Evolutionary conservation across 2,113 vertebrate species (phyloP).

Genomic region (Loxodonta africana): DNA sequence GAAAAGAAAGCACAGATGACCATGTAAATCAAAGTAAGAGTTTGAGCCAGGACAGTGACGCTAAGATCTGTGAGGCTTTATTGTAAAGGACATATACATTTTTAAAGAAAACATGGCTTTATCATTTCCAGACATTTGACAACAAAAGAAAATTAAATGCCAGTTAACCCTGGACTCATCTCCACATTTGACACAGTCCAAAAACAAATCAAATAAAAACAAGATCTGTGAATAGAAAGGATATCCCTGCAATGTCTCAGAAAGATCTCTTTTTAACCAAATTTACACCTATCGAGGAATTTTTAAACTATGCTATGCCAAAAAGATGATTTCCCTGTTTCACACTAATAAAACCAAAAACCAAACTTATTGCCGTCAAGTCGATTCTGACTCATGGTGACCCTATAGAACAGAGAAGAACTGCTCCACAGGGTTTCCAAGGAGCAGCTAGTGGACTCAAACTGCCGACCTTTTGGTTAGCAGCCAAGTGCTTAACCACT

Average conservation of each 20-base stretch:
- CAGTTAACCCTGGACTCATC: neutral
- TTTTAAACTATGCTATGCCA: neutral
- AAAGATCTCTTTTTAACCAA: neutral
- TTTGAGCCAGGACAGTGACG: neutral
- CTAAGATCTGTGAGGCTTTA: neutral
- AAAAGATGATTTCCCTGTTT: constrained; percentile 12
- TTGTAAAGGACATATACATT: neutral
- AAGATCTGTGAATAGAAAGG: neutral
- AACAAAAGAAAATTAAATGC: constrained; percentile 23
- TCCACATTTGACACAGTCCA: constrained; percentile 27
- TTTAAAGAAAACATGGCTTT: constrained; percentile 50
- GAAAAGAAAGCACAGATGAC: neutral
- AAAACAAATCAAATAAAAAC: constrained; percentile 39
- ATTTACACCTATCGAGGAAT: neutral
- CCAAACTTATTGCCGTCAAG: neutral
- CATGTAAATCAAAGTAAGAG: neutral
- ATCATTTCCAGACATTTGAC: constrained; percentile 46
- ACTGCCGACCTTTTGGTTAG: no score
- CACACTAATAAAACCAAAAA: neutral
- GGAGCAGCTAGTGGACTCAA: no score
- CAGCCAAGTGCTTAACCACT: no score
- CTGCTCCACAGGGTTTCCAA: no score
- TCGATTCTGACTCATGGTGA: neutral
- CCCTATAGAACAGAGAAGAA: neutral
- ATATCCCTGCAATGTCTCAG: neutral